Evolutionary conservation across 2,797 vertebrate genomes (phyloP), one percentile per base, ranked within the genome.

Genomic region (Anguilla marmorata): DNA sequence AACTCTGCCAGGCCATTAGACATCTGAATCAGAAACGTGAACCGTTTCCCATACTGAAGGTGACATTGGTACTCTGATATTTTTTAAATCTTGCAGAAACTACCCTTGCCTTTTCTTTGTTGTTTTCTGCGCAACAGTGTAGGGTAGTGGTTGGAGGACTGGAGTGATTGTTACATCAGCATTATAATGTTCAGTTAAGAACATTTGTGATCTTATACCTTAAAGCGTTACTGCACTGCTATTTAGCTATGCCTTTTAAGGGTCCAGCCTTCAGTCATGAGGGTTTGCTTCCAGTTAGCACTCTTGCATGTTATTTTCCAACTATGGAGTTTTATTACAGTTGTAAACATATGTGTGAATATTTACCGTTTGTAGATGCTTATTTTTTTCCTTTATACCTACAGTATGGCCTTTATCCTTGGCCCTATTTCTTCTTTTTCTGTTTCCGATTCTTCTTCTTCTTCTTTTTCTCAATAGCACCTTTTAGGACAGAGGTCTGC

Each of bases 1-100:
- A 87, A 90, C 88, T 89, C 85, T 87, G 90, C 27, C 52, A 86
- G 72, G 83, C 87, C 91, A 74, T 92, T 90, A 83, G 52, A 30
- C 72, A 54, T 76, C 84, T 60, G 66, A 87, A 86, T 6, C 83
- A 89, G 88, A 91, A 89, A 79, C 85, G 85, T 72, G 80, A 91
- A 87, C 86, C 87, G 0, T n/a, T 9, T 86, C 11, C 85, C 85
- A 69, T 86, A 0, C 7, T 85, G 30, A 87, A 90, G 85, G 84
- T 91, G 90, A 86, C 66, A 87, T 86, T 85, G 63, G 37, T 76
- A 11, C 33, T 63, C 41, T 33, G 19, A 21, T 80, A 41, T 19
- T 37, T 30, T 41, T 30, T 79, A 33, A 24, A 24, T 45, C 37
- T 86, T 63, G 27, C 8, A 86, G n/a, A 60, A 69, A 12, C 30